phyloP scores from a whole-genome alignment of 2,888 invertebrate species.

The Cephonodes hylas region DNA sequence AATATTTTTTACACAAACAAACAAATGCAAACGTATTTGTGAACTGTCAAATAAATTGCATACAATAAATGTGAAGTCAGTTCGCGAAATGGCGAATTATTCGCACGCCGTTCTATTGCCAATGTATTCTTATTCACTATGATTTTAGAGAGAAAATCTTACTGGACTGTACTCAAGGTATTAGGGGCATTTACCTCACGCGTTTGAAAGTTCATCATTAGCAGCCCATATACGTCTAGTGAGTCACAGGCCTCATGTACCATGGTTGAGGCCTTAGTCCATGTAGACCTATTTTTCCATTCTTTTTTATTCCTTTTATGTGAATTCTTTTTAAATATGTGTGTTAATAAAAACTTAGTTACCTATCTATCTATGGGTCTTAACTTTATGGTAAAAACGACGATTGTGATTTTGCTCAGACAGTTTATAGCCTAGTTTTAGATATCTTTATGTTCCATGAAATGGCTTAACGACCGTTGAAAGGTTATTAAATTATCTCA shows the following conservation, averaged over 20 bases:
- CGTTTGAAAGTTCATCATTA: background rate
- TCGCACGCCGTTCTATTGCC: background rate
- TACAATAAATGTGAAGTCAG: background rate
- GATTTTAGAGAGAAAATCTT: background rate
- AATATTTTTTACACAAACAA: background rate
- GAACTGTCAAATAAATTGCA: constrained; percentile 3
- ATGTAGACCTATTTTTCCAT: too few species aligned
- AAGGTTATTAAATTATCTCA: too few species aligned
- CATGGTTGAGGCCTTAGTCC: too few species aligned
- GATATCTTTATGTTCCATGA: too few species aligned
- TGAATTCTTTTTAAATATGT: too few species aligned
- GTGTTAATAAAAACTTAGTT: too few species aligned
- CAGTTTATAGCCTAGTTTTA: background rate
- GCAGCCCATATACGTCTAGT: too few species aligned
- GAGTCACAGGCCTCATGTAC: too few species aligned
- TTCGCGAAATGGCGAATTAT: background rate
- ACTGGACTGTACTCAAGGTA: background rate
- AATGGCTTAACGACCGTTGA: too few species aligned
- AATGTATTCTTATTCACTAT: background rate
- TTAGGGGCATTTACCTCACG: background rate
- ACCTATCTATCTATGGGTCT: too few species aligned
- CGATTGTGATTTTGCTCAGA: background rate
- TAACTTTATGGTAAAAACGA: too few species aligned
- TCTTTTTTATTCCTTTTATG: too few species aligned
- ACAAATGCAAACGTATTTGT: background rate